phyloP scores from a whole-genome alignment of 2,888 invertebrate species.

The Epistrophe eligans region DNA sequence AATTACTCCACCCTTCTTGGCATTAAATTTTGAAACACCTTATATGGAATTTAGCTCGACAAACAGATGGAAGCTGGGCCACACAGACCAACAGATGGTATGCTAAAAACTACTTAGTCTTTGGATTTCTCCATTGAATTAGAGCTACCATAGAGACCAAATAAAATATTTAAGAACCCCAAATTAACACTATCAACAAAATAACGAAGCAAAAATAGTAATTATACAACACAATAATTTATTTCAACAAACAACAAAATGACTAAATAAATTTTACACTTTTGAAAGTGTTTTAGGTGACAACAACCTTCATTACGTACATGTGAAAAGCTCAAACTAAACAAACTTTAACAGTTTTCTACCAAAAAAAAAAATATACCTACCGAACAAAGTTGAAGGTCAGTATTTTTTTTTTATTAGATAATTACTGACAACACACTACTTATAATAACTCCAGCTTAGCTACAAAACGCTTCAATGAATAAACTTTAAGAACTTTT shows the following conservation, averaged over 20 bases:
- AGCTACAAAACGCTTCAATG: neutral
- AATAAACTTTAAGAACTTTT: slow-evolving; percentile 17
- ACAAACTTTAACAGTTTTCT: neutral
- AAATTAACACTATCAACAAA: neutral
- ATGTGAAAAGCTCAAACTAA: neutral
- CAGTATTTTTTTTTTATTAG: neutral
- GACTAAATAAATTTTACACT: neutral
- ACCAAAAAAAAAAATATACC: neutral
- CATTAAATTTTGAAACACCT: no score
- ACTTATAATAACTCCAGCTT: neutral
- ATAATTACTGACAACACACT: neutral
- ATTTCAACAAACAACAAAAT: neutral
- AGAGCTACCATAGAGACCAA: neutral
- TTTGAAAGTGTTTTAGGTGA: neutral
- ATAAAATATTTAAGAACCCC: neutral
- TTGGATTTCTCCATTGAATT: neutral
- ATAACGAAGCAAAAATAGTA: neutral
- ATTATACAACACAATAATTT: neutral
- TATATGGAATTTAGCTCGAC: no score
- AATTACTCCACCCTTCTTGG: no score
- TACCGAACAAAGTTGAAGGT: slow-evolving; percentile 5
- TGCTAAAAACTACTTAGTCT: neutral
- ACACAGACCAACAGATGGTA: no score
- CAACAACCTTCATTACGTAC: neutral
- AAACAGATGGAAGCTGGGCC: no score